These are phyloP conservation scores for Pterostichus niger DNA, from an alignment of 2,888 invertebrate species.

Conservation along the genomic window DNA sequence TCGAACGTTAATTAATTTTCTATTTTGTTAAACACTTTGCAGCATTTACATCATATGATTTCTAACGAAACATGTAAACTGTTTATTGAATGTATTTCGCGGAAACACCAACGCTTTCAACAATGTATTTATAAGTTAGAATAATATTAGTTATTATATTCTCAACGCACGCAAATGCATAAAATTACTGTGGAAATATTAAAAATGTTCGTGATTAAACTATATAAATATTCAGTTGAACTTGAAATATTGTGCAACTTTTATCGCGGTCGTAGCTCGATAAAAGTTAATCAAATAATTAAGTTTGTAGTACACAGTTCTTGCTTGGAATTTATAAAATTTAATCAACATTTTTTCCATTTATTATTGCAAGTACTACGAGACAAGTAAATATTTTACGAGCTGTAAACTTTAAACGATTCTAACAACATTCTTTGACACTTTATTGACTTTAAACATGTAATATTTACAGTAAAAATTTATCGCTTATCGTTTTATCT, in stretches of 20 bases:
- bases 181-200: neutral
- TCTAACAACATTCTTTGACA: neutral
- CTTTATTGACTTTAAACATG: slow-evolving; percentile 2
- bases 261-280: too few relatives aligned
- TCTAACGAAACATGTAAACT: too few relatives aligned
- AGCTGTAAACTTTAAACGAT: too few relatives aligned
- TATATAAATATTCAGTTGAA: slow-evolving; percentile 3
- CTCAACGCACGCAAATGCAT: neutral
- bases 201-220: too few relatives aligned
- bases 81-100: too few relatives aligned
- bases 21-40: slow-evolving; percentile 17
- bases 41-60: neutral
- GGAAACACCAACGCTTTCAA: neutral
- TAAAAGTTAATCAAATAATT: too few relatives aligned
- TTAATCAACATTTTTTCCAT: too few relatives aligned
- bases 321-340: too few relatives aligned
- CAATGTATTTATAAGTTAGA: slow-evolving; percentile 15
- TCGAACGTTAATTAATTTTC: neutral
- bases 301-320: too few relatives aligned
- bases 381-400: too few relatives aligned
- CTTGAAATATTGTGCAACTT: neutral
- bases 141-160: neutral
- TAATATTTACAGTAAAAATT: neutral
- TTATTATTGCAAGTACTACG: too few relatives aligned
- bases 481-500: neutral